phyloP scores from a whole-genome alignment of 1,140 invertebrate species.

The Phenacoccus solenopsis region DNA sequence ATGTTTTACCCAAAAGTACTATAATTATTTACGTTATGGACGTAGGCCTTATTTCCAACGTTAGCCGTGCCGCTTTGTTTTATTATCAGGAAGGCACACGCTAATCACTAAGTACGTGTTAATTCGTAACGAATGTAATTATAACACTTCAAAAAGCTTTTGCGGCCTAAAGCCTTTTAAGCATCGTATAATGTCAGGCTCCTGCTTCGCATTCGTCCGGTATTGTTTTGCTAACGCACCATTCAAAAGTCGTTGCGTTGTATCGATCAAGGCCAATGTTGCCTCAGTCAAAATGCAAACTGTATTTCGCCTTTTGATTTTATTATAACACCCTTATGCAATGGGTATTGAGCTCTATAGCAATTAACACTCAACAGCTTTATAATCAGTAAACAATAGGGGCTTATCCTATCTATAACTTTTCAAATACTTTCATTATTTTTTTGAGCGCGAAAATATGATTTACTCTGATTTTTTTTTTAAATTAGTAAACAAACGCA shows the following conservation, averaged over 20 bases:
- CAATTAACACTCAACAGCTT: too few species aligned
- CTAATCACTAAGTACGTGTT: conserved; percentile 1
- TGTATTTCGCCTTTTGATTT: too few species aligned
- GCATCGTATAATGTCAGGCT: not conserved
- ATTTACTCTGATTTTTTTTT: too few species aligned
- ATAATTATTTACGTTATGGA: not conserved
- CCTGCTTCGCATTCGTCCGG: too few species aligned
- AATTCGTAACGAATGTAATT: conserved; percentile 3
- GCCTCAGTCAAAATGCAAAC: not conserved
- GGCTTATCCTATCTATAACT: too few species aligned
- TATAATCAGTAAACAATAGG: too few species aligned
- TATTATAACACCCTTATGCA: too few species aligned
- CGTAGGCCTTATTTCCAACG: not conserved
- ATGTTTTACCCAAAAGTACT: not conserved
- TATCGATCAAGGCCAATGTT: not conserved
- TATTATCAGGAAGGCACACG: not conserved
- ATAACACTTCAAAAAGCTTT: conserved; percentile 3
- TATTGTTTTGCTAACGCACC: too few species aligned
- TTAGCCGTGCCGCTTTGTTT: not conserved
- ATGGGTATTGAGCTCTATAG: too few species aligned
- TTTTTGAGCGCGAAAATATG: too few species aligned
- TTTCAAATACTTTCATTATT: too few species aligned
- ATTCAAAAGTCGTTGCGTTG: not conserved
- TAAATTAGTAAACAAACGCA: too few species aligned
- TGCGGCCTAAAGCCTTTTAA: not conserved